Evolutionary conservation across 2,797 vertebrate species (phyloP).

Genomic region (Sebastes goodei): DNA sequence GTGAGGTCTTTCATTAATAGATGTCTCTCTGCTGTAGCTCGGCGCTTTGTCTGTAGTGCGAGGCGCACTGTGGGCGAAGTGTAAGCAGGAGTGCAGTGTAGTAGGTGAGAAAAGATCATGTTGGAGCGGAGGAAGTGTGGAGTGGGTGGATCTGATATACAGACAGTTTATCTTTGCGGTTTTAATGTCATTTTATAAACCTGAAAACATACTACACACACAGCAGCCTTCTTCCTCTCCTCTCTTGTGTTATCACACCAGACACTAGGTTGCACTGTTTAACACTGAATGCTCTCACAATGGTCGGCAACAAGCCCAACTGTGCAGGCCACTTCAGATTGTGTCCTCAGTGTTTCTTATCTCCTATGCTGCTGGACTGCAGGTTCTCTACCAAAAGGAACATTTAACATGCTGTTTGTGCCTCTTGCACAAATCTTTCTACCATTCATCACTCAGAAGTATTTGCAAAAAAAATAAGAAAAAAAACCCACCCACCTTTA

Average conservation of each 20-base stretch:
- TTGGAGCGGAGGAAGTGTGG: neutral
- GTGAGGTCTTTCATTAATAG: constrained; percentile 3
- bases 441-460: constrained; percentile 31
- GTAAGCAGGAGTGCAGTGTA: neutral
- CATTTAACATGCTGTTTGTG: constrained; percentile 24
- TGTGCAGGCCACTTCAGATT: constrained; percentile 20
- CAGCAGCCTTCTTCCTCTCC: neutral
- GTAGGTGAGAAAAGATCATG: neutral
- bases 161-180: neutral
- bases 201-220: neutral
- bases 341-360: constrained; percentile 35
- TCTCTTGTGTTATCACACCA: neutral
- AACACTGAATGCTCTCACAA: constrained; percentile 45
- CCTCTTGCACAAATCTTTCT: constrained; percentile 15
- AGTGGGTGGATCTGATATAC: neutral
- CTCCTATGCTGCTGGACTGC: constrained; percentile 22
- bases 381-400: constrained; percentile 24
- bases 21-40: neutral
- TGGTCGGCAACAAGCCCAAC: neutral
- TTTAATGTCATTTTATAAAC: constrained; percentile 15
- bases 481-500: constrained; percentile 15
- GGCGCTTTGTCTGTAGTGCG: neutral
- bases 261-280: constrained; percentile 77
- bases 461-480: neutral
- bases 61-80: neutral